Percentiles rank a stretch among this genome's conserved stretches.
phyloP scores from a whole-genome alignment of 2,113 vertebrate genomes.

The Romanogobio albipinnatus region DNA sequence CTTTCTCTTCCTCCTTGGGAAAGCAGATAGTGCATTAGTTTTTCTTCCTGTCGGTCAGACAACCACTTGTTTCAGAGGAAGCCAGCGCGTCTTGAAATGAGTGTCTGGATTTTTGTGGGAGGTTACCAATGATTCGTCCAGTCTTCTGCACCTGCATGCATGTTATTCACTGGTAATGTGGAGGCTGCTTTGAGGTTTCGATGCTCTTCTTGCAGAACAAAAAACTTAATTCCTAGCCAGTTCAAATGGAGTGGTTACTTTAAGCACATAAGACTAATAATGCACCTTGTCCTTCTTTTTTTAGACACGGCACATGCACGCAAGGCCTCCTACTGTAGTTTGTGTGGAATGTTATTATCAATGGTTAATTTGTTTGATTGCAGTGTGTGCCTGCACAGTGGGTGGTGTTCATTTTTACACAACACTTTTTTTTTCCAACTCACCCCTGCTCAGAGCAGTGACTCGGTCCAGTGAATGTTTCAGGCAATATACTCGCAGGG shows the following conservation, averaged over 20 bases:
- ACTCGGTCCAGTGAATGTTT: not conserved
- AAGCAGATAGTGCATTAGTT: conserved; percentile 22
- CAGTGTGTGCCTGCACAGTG: not conserved
- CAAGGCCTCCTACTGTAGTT: not conserved
- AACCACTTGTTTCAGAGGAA: conserved; percentile 21
- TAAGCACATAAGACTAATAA: conserved; percentile 34
- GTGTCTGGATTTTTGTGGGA: conserved; percentile 41
- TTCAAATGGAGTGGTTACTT: not conserved
- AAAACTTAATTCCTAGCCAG: not conserved
- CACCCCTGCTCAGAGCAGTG: not conserved
- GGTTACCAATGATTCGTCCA: not conserved
- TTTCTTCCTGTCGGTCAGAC: conserved; percentile 28
- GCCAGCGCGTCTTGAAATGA: conserved; percentile 26
- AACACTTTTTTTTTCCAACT: not conserved
- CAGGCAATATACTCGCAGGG: not conserved
- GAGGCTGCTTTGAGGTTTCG: not conserved
- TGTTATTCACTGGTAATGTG: conserved; percentile 5
- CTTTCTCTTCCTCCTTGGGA: conserved; percentile 15
- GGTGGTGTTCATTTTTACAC: conserved; percentile 18
- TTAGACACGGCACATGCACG: conserved; percentile 13
- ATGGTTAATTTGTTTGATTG: conserved; percentile 15
- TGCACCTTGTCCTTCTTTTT: not conserved
- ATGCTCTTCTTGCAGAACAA: not conserved
- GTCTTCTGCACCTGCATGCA: conserved; percentile 36
- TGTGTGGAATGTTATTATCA: not conserved